Evolutionary conservation across 2,113 vertebrate genomes (phyloP).

Genomic region (Prunella fulvescens): DNA sequence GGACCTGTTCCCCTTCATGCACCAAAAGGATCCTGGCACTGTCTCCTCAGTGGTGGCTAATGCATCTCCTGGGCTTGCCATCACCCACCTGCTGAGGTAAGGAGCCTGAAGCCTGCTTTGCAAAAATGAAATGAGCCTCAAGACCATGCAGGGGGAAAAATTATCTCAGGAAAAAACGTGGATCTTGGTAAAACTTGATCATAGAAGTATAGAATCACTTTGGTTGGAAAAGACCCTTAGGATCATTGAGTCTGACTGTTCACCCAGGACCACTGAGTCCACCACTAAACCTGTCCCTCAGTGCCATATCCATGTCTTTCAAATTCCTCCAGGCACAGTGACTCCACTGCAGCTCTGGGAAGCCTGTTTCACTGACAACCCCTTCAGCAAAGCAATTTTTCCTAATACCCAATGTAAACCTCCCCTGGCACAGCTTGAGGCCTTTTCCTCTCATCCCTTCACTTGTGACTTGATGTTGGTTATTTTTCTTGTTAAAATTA

Average conservation of each 20-base stretch:
- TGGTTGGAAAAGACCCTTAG: background rate
- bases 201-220: background rate
- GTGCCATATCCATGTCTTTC: accelerated
- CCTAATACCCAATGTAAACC: background rate
- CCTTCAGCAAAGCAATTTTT: background rate
- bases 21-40: background rate
- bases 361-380: background rate
- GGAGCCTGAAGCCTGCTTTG: background rate
- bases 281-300: background rate
- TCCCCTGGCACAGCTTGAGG: background rate
- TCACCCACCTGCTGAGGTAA: background rate
- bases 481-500: background rate
- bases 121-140: background rate
- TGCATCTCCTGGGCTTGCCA: background rate
- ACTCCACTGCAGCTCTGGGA: background rate
- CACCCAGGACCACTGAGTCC: background rate
- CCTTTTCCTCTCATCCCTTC: background rate
- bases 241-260: accelerated
- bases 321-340: background rate
- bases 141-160: no score
- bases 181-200: background rate
- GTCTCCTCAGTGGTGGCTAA: background rate
- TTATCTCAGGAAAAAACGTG: background rate
- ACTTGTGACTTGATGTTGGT: background rate
- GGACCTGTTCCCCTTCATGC: background rate